Conservation (phyloP, 2,113 vertebrate species). For the Ibidorhyncha struthersii region DNA sequence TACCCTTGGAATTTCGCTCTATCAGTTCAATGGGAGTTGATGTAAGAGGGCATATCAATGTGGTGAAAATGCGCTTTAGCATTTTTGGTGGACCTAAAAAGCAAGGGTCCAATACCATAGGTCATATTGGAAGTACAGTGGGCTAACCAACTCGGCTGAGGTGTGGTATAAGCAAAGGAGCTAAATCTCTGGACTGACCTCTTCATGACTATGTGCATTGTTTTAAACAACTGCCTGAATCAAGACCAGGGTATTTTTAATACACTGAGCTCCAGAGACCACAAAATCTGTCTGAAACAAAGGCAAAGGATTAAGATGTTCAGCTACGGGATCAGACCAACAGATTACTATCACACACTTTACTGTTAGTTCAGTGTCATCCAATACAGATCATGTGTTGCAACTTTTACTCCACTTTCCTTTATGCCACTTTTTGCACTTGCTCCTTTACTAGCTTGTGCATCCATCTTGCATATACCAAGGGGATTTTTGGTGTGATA, state of each 20-base stretch:
- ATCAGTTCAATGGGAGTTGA: neutral
- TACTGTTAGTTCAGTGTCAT: neutral
- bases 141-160: neutral
- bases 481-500: neutral
- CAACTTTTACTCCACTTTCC: neutral
- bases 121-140: neutral
- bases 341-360: neutral
- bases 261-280: neutral
- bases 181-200: neutral
- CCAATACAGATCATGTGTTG: neutral
- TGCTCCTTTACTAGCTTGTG: neutral
- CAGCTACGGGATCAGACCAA: neutral
- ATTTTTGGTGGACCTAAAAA: neutral
- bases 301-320: neutral
- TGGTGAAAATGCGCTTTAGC: neutral
- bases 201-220: neutral
- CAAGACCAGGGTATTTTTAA: neutral
- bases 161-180: neutral
- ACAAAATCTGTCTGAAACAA: neutral
- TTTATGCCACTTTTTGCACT: neutral
- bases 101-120: neutral
- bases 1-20: slow-evolving; percentile 14
- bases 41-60: neutral
- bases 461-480: neutral
- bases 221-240: neutral